phyloP scores from a whole-genome alignment of 2,113 vertebrate species.

The Uropsilus gracilis region DNA sequence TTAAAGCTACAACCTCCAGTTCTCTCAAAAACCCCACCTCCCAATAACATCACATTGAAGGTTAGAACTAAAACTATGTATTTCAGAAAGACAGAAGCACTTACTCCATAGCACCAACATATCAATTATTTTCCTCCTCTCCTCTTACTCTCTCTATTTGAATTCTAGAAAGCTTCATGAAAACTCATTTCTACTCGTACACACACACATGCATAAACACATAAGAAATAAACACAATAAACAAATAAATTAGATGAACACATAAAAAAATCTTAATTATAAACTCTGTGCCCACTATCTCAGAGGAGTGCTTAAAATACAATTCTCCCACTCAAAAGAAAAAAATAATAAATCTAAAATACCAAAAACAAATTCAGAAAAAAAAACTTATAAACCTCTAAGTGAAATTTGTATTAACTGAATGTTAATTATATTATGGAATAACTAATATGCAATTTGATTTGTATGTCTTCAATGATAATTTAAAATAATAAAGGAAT shows the following conservation, averaged over 20 bases:
- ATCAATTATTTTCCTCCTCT: background rate
- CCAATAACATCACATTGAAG: background rate
- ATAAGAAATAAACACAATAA: too few species aligned
- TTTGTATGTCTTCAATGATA: conserved; percentile 55
- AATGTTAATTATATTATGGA: background rate
- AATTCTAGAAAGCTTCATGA: background rate
- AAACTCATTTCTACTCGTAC: background rate
- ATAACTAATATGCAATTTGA: conserved; percentile 57
- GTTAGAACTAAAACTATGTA: background rate
- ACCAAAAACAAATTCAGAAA: background rate
- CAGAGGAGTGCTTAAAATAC: background rate
- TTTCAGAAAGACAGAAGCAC: background rate
- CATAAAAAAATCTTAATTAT: background rate
- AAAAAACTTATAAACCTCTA: background rate
- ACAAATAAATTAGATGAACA: too few species aligned
- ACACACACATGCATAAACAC: background rate
- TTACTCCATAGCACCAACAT: background rate
- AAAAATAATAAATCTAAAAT: background rate
- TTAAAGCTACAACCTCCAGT: too few species aligned
- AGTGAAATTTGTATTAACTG: background rate
- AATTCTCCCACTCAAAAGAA: background rate
- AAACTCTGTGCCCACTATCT: background rate
- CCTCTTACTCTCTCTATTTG: background rate
- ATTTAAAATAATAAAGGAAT: conserved; percentile 58
- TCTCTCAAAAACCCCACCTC: background rate